phyloP scores from a whole-genome alignment of 2,888 invertebrate species.

The Polyploca ridens region DNA sequence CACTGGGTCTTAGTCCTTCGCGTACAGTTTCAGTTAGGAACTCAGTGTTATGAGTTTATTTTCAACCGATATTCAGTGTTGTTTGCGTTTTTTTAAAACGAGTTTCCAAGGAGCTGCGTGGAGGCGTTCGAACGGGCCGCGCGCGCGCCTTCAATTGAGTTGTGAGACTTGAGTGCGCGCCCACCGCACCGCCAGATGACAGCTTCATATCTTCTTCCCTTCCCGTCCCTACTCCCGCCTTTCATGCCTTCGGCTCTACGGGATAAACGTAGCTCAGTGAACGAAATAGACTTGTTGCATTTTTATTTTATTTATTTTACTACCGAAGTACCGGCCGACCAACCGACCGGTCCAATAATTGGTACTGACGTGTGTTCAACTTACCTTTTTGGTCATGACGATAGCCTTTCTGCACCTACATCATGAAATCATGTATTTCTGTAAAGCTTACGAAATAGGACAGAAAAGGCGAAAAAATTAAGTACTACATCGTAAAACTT shows the following conservation, averaged over 20 bases:
- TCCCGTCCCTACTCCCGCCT: constrained; percentile 53
- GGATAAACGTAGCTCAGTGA: constrained; percentile 46
- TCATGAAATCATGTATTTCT: background rate
- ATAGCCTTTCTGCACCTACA: background rate
- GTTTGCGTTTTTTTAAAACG: constrained; percentile 22
- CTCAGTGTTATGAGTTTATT: constrained; percentile 24
- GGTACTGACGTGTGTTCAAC: background rate
- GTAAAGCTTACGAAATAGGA: background rate
- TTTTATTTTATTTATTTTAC: constrained; percentile 68
- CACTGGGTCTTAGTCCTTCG: constrained; percentile 40
- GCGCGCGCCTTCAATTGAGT: constrained; percentile 60
- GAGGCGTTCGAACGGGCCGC: constrained; percentile 50
- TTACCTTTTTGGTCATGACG: background rate
- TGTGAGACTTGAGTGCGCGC: constrained; percentile 39
- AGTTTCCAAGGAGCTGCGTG: constrained; percentile 35
- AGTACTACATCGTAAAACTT: background rate
- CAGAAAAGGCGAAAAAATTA: too few species aligned
- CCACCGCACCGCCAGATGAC: constrained; percentile 66
- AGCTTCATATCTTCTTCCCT: constrained; percentile 68
- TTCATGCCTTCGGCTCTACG: constrained; percentile 33
- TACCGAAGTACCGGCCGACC: constrained; percentile 35
- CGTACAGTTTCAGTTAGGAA: constrained; percentile 37
- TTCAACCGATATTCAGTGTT: constrained; percentile 7
- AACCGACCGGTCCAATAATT: background rate
- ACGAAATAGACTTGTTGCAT: constrained; percentile 73